Percentiles rank a stretch among this genome's conserved stretches.
These are phyloP conservation scores for Dicranocentrus wangi DNA, from an alignment of 2,888 invertebrate genomes.

Conservation along the genomic window DNA sequence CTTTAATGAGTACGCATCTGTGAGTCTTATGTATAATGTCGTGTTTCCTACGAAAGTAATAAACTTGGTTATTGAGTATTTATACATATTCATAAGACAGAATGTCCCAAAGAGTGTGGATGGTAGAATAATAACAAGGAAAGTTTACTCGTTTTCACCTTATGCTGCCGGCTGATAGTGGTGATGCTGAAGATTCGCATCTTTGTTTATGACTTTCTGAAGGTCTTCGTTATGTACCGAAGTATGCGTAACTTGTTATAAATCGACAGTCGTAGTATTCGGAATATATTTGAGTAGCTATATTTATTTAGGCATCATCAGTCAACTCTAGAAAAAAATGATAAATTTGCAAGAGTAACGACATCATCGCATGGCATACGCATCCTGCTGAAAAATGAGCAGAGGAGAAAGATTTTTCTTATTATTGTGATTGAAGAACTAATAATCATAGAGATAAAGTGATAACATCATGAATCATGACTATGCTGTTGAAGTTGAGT, in stretches of 20 bases:
- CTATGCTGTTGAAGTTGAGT: not conserved
- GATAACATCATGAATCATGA: constrained; percentile 29
- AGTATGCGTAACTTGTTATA: too few species aligned
- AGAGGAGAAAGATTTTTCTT: constrained; percentile 14
- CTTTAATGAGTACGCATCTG: too few species aligned
- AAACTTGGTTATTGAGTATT: constrained; percentile 22
- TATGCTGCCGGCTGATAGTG: too few species aligned
- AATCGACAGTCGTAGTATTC: too few species aligned
- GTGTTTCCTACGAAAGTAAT: not conserved
- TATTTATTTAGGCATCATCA: constrained; percentile 30
- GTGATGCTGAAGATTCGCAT: too few species aligned
- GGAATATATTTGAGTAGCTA: too few species aligned
- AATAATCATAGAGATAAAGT: constrained; percentile 26
- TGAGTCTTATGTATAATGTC: too few species aligned
- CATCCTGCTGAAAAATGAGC: constrained; percentile 18
- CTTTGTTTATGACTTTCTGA: too few species aligned
- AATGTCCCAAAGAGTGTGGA: not conserved
- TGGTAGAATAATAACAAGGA: too few species aligned
- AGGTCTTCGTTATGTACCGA: too few species aligned
- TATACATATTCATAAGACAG: constrained; percentile 9
- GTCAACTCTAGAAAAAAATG: not conserved
- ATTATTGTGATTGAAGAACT: constrained; percentile 23
- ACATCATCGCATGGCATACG: not conserved
- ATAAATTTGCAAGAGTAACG: not conserved
- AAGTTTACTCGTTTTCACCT: not conserved